Base-by-base conservation (phyloP, 2,888 invertebrate species). In the Metacarcinus magister region DNA sequence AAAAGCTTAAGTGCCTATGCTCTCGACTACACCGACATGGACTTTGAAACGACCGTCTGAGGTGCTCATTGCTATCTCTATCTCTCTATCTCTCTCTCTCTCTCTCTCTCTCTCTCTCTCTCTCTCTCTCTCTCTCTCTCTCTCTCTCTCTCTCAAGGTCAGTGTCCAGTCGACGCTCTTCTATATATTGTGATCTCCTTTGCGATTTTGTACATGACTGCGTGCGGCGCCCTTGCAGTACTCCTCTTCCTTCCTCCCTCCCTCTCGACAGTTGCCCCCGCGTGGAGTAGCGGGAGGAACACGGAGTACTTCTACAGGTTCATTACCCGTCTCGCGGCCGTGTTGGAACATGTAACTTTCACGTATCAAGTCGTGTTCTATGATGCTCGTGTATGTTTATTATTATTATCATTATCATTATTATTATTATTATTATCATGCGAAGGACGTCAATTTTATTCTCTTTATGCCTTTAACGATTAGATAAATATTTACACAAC, bases 31-130 rank as follows among this genome's bases (percentile, higher is more conserved):
- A 99, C 99, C 97, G 99, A 99, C 98, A 98, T 99, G 98, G 99
- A 99, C 98, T 98, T 99, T 98, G 99, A 99, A 98, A 99, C 99
- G 97, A 99, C 99, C 97, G 99, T 99, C 98, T 99, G 98, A 98
- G 92, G 96, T 46, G 91, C 46, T 54, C 46, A 10, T 48, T 13
- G 48, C 46, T 54, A 10, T 93, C 60, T 67, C 10, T 93, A n/a
- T n/a, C 39, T 54, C 60, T 28, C 93, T n/a, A 60, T 60, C 93
- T 93, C 93, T 32, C 60, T 93, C 93, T 93, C 93, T 93, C 93
- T 93, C 60, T 93, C 93, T 93, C 93, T 94, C 94, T 94, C 60
- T 93, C 93, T 93, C 60, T 93, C 60, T 54, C 60, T 54, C 60
- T 54, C 93, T 32, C 93, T 93, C 93, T 93, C 93, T 93, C 67